Evolutionary conservation across 53 echinoderm and acorn worm genomes (phyloP), one percentile per base, ranked within the genome.

Genomic region (Paelopatides confundens): DNA sequence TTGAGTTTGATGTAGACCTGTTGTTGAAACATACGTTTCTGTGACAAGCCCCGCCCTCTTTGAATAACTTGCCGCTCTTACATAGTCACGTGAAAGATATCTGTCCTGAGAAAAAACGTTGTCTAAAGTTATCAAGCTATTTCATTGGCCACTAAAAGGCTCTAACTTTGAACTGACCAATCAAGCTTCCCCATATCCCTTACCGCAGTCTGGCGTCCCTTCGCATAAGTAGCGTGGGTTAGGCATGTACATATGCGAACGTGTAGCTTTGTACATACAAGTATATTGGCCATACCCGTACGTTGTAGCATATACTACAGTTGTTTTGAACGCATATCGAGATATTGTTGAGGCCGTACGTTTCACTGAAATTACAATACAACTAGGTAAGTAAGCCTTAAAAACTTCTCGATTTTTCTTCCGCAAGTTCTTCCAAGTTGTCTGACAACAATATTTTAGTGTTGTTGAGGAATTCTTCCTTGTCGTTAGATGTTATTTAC

Each of bases 201-300:
- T 29, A 77, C 77, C 77, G 51, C 77, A 77, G 77, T 50, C 50
- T 53, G 17, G 79, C 51, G 51, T 50, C 31, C 78, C 86, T 89
- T 92, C 95, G 91, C 95, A 95, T 95, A 95, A 95, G 92, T 95
- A 95, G 95, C 95, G 95, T 95, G 95, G 95, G 94, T 70, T 89
- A 49, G 26, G 53, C 79, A 29, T 51, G 48, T 53, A 79, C 81
- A 89, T 67, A 34, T 65, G 81, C 49, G 58, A 32, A 76, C 63
- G 70, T 78, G 28, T 54, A 43, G 85, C 66, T 40, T 40, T 65
- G 40, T 66, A 51, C n/a, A 86, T 23, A 49, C 67, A 58, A n/a
- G 77, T 62, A 52, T 54, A 35, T 27, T 37, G 40, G 37, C 35
- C 39, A 43, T 51, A 71, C 68, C 32, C 33, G 30, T 35, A 67